phyloP scores from a whole-genome alignment of 2,113 vertebrate genomes.

The Cryptomyrus ogoouensis region DNA sequence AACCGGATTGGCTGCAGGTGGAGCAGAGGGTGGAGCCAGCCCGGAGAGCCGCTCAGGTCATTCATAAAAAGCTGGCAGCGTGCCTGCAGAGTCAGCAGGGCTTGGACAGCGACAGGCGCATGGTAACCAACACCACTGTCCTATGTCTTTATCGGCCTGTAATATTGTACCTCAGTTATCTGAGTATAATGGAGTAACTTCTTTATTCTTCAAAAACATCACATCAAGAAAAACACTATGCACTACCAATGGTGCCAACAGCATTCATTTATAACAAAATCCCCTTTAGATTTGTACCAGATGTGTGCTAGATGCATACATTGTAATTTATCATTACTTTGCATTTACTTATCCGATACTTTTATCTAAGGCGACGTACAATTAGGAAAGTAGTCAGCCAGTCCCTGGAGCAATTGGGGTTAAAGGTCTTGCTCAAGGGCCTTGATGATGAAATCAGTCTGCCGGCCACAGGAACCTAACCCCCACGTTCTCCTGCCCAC shows the following conservation, averaged over 20 bases:
- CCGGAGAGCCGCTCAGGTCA: constrained; percentile 75
- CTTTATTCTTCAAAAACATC: background rate
- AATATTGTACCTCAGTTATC: background rate
- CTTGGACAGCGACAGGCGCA: constrained; percentile 77
- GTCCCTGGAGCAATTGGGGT: background rate
- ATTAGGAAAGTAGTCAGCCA: background rate
- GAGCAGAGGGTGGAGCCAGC: constrained; percentile 88
- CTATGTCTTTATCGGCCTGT: background rate
- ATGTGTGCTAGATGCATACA: background rate
- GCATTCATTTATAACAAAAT: background rate
- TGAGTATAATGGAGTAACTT: background rate
- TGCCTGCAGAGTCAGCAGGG: constrained; percentile 84
- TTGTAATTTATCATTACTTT: background rate
- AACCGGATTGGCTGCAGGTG: constrained; percentile 59
- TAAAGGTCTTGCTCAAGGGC: background rate
- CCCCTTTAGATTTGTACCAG: background rate
- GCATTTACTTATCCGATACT: background rate
- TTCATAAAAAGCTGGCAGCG: constrained; percentile 78
- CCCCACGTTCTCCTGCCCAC: constrained; percentile 21
- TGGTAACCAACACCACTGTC: constrained; percentile 61
- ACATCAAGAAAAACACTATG: background rate
- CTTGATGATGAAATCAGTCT: background rate
- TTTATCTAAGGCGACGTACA: background rate
- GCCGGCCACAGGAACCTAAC: background rate
- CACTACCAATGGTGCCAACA: background rate